Base-by-base conservation (phyloP, 2,797 vertebrate genomes). In the Falco biarmicus region DNA sequence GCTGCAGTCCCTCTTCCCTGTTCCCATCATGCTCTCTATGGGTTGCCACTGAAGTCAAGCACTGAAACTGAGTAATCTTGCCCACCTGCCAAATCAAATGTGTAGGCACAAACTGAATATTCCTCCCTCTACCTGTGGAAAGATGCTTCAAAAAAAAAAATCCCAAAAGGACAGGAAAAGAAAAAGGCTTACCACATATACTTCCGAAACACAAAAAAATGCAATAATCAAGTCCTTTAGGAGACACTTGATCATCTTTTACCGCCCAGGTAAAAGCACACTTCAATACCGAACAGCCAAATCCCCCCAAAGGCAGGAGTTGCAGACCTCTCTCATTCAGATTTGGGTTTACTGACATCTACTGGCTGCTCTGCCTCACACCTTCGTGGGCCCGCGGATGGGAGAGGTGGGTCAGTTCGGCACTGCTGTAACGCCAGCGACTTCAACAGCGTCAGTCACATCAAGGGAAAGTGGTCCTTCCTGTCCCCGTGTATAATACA, bases 291-390 rank as follows among this genome's bases (percentile, higher is more conserved):
- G 41, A 93, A 37, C 9, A 74, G 53, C 53, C 70, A 47, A 70
- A 10, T 29, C 50, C 37, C 32, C 53, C 15, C 32, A 80, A 96
- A 93, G 81, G 74, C 75, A 90, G 65, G 56, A 34, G 56, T 82
- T 91, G 69, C 87, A 73, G 45, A 25, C 11, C 18, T 45, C 20
- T 43, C 25, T 61, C 51, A 61, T 82, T 95, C 91, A 50, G 66
- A 87, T 90, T 97, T 95, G 96, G 88, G 90, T 93, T 93, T 93
- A 95, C 95, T 97, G 95, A 96, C 96, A 96, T 96, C 95, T 97
- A 37, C 96, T 96, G 96, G 96, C 59, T 95, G 24, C 11, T 91
- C 63, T 77, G 45, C 51, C 51, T 96, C 74, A 84, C 10, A 17
- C 6, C 56, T 39, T 78, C 37, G 37, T 66, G 47, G 59, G 24